Conservation (phyloP, 2,797 vertebrate species). For the Sarcoramphus papa region DNA sequence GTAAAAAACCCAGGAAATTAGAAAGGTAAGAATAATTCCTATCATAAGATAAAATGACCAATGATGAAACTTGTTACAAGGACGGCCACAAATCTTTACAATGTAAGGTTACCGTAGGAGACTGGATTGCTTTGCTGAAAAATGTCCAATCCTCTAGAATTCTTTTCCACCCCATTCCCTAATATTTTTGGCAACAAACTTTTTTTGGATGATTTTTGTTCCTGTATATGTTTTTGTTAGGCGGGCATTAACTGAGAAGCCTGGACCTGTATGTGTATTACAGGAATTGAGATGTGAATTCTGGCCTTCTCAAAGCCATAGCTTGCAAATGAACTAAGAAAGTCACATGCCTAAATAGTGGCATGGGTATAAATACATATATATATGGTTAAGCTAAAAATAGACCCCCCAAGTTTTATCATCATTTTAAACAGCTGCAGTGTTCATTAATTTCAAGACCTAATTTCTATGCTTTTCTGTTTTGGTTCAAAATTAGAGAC, state of each 20-base stretch:
- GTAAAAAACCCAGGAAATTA: slow-evolving; percentile 2
- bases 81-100: background rate
- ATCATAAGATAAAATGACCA: background rate
- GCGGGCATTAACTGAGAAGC: background rate
- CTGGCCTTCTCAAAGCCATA: background rate
- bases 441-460: background rate
- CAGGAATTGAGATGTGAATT: background rate
- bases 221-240: background rate
- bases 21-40: background rate
- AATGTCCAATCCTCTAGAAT: background rate
- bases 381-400: background rate
- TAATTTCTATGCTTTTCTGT: background rate
- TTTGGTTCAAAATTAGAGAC: background rate
- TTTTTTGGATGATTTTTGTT: background rate
- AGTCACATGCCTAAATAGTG: background rate
- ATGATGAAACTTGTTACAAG: background rate
- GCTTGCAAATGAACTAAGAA: background rate
- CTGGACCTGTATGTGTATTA: background rate
- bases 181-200: background rate
- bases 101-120: background rate
- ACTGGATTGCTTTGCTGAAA: background rate
- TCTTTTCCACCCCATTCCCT: background rate
- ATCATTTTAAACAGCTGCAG: background rate
- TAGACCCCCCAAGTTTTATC: background rate
- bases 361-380: background rate